These are phyloP conservation scores for Perodicticus potto DNA, from an alignment of 2,797 vertebrate genomes.

Conservation along the genomic window DNA sequence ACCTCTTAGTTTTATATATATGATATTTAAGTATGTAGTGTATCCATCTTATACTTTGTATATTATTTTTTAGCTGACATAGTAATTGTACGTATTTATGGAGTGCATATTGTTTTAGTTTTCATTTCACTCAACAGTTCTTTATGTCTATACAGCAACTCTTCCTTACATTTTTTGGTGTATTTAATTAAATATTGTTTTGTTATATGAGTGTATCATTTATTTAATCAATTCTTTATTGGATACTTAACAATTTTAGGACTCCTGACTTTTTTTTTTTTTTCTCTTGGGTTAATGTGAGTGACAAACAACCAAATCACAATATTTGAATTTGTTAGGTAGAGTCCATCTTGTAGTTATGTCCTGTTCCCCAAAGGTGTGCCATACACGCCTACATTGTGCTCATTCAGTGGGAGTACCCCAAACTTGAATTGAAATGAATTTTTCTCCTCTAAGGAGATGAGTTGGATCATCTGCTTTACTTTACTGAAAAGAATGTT, in stretches of 20 bases:
- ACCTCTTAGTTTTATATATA: neutral
- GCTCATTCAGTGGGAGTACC: no score
- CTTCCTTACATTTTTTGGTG: neutral
- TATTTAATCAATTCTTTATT: neutral
- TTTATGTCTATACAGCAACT: neutral
- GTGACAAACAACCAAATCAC: no score
- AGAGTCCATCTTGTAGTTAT: no score
- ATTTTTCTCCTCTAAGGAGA: no score
- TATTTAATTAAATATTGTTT: constrained; percentile 29
- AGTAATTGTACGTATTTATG: neutral
- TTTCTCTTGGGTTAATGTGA: no score
- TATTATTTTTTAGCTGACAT: neutral
- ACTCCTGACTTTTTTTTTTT: neutral
- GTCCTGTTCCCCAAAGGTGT: no score
- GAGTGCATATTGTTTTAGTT: neutral
- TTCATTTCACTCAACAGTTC: neutral
- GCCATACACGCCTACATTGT: no score
- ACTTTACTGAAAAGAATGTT: no score
- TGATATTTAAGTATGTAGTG: neutral
- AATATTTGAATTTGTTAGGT: no score
- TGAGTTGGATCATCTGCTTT: no score
- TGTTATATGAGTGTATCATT: neutral
- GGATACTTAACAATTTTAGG: constrained; percentile 5
- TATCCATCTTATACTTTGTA: neutral
- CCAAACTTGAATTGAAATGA: no score